phyloP scores from a whole-genome alignment of 2,888 invertebrate species.

The Acleris emargana region DNA sequence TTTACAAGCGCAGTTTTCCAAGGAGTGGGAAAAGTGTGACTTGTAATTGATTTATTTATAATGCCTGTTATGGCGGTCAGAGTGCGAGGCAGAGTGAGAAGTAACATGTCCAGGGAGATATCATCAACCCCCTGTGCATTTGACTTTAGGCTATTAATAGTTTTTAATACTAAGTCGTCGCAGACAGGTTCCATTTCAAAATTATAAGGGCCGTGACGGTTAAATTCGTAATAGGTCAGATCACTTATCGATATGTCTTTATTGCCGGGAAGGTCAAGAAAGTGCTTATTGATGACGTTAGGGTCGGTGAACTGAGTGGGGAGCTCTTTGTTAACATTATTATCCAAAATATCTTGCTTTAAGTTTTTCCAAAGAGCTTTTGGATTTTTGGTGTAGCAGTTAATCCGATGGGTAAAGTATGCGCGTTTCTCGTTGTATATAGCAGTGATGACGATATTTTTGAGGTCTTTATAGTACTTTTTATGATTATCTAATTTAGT shows the following conservation, averaged over 20 bases:
- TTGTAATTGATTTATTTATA: background rate
- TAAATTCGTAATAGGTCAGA: background rate
- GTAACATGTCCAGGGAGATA: too few relatives aligned
- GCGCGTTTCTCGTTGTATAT: too few relatives aligned
- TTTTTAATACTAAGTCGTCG: too few relatives aligned
- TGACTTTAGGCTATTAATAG: too few relatives aligned
- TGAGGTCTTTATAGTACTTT: background rate
- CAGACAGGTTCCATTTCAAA: too few relatives aligned
- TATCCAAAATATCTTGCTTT: background rate
- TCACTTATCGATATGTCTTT: background rate
- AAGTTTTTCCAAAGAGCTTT: conserved; percentile 1
- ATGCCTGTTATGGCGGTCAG: background rate
- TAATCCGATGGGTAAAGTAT: too few relatives aligned
- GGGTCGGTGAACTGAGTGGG: background rate
- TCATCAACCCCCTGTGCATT: too few relatives aligned
- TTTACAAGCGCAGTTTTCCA: too few relatives aligned
- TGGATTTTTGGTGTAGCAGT: background rate
- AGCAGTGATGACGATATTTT: background rate
- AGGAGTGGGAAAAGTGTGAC: too few relatives aligned
- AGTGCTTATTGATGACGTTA: background rate
- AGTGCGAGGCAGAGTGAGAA: background rate
- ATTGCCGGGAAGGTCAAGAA: background rate
- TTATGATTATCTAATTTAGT: background rate
- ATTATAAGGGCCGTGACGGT: too few relatives aligned
- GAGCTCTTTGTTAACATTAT: background rate